Percentiles rank a stretch among this genome's conserved stretches.
These are phyloP conservation scores for Drosophila lini DNA, from an alignment of 1,140 invertebrate genomes.

Conservation along the genomic window DNA sequence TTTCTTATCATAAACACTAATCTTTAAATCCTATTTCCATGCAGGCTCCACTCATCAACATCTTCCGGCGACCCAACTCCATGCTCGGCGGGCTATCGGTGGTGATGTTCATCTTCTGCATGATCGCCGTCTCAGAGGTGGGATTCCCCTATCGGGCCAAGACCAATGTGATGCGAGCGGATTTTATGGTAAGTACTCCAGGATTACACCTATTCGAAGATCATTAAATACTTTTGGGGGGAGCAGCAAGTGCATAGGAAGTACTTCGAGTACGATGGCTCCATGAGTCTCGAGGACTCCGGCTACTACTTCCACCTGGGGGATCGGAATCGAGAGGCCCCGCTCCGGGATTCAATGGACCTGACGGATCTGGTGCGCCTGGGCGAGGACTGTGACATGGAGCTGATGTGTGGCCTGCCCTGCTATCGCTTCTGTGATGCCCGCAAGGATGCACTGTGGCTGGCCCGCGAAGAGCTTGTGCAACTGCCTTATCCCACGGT, in stretches of 20 bases:
- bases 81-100: conserved; percentile 85
- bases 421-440: conserved; percentile 85
- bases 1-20: background rate
- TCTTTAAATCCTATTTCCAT: background rate
- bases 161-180: conserved; percentile 88
- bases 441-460: conserved; percentile 44
- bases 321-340: conserved; percentile 88
- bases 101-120: conserved; percentile 84
- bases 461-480: conserved; percentile 41
- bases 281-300: conserved; percentile 85
- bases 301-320: conserved; percentile 90
- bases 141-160: conserved; percentile 91
- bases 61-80: conserved; percentile 62
- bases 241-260: conserved; percentile 87
- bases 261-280: conserved; percentile 86
- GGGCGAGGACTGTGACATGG: conserved; percentile 86
- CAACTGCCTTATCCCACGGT: conserved; percentile 40
- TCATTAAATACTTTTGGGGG: background rate
- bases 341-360: conserved; percentile 84
- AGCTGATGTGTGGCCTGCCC: conserved; percentile 90
- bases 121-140: conserved; percentile 88
- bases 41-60: conserved; percentile 65
- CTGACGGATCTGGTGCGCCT: conserved; percentile 86
- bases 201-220: fast-evolving
- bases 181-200: conserved; percentile 86